Conservation (phyloP, 2,888 invertebrate genomes). For the Oscheius sp. region DNA sequence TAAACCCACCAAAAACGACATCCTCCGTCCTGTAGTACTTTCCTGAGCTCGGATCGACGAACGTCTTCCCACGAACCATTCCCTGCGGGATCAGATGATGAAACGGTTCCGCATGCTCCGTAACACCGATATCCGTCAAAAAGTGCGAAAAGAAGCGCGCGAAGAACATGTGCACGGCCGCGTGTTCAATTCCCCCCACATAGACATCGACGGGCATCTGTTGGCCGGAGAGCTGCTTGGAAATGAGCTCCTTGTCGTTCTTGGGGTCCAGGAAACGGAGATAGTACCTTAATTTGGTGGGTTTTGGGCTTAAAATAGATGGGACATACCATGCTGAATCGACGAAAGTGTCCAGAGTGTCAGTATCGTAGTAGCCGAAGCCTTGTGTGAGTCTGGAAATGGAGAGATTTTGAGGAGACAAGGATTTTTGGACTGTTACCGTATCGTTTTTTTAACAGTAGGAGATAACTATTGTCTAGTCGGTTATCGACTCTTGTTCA, state of each 20-base stretch:
- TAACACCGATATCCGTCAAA: constrained; percentile 83
- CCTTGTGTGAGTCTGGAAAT: constrained; percentile 19
- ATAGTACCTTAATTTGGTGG: constrained; percentile 83
- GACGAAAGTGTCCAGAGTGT: constrained; percentile 99
- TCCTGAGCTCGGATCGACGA: constrained; percentile 78
- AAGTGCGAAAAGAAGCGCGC: constrained; percentile 95
- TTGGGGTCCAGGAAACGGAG: constrained; percentile 87
- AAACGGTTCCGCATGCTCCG: constrained; percentile 84
- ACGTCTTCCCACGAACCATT: constrained; percentile 60
- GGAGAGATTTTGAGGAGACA: background rate
- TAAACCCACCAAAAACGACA: constrained; percentile 77
- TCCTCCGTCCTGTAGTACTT: constrained; percentile 82
- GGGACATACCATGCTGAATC: constrained; percentile 93
- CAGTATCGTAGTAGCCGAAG: constrained; percentile 82
- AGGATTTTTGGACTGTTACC: no score
- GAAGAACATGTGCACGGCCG: constrained; percentile 93
- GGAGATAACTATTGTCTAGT: no score
- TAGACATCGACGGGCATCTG: constrained; percentile 97
- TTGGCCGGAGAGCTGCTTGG: constrained; percentile 78
- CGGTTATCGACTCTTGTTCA: no score
- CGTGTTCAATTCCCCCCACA: constrained; percentile 97
- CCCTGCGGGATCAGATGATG: constrained; percentile 86
- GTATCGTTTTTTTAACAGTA: no score
- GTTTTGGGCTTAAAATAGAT: background rate
- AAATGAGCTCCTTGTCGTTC: constrained; percentile 78